Base-by-base conservation (phyloP, 2,888 invertebrate species). In the Dilophus febrilis region DNA sequence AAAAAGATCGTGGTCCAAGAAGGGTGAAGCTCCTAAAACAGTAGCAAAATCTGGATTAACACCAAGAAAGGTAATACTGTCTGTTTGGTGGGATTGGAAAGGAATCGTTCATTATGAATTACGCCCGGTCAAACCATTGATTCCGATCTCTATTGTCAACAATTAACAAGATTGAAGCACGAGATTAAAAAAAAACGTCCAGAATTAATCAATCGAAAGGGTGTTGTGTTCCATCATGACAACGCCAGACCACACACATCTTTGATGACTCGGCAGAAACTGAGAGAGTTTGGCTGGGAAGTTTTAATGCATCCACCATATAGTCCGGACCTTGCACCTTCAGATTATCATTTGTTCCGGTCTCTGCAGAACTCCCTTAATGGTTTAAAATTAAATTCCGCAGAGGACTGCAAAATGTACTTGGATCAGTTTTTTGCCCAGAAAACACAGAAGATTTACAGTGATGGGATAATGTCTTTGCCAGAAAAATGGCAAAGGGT, bases 231-330 rank as follows among this genome's bases (percentile, higher is more conserved):
- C 5, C 46, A 44, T 38, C n/a, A n/a, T n/a, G n/a, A n/a, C n/a
- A n/a, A n/a, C n/a, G n/a, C n/a, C n/a, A n/a, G n/a, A n/a, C n/a
- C n/a, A n/a, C 44, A 46, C 44, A 44, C 44, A 28, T 48, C 44
- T 40, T 35, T 47, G 34, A 33, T 46, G 44, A 48, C 47, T 37
- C 47, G 45, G 18, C 40, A 50, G 35, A 49, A 51, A 41, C 37
- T 50, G 18, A 17, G 39, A 35, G 44, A 49, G 44, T 43, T 49
- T 40, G 47, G 46, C 40, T 49, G 46, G 46, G 47, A 47, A 31
- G 46, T 48, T 47, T 42, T 46, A 17, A 40, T 42, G 42, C 47
- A 50, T 42, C 46, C 48, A 42, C 42, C 45, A 43, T 46, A 48
- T 43, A 49, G 47, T 37, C 47, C 46, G 33, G 45, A 48, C 40